These are phyloP conservation scores for Muscicapa adusta DNA, from an alignment of 2,113 vertebrate genomes.

Conservation along the genomic window DNA sequence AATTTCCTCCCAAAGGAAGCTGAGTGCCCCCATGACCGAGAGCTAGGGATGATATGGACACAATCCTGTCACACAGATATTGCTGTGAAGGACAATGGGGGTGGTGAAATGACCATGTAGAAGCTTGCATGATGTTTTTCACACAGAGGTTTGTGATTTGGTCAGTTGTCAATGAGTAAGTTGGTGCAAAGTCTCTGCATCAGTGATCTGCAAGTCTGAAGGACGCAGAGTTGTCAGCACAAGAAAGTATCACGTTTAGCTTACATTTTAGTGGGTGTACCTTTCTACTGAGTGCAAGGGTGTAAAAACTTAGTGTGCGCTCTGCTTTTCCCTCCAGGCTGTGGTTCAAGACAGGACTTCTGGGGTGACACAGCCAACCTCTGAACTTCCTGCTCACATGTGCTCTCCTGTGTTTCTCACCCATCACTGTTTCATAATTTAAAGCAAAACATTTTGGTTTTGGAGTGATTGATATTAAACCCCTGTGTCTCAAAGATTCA, in stretches of 20 bases:
- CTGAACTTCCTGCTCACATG: fast-evolving
- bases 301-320: not conserved
- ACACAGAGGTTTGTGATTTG: not conserved
- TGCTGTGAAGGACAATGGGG: not conserved
- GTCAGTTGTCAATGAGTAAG: not conserved
- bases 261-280: not conserved
- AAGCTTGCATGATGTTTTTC: not conserved
- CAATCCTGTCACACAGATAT: fast-evolving
- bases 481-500: not conserved
- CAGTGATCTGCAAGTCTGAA: not conserved
- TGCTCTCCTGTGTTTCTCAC: fast-evolving
- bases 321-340: not conserved
- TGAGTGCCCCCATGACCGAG: not conserved
- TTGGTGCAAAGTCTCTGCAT: not conserved
- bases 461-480: not conserved
- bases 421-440: not conserved
- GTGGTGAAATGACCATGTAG: not conserved
- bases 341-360: not conserved
- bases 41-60: not conserved
- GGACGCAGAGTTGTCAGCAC: not conserved
- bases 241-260: not conserved
- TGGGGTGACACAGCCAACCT: not conserved
- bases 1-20: not conserved
- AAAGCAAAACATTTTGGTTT: not conserved
- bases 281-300: not conserved